phyloP scores from a whole-genome alignment of 92 coral and sea anemone genomes.

The Phymanthus crucifer region DNA sequence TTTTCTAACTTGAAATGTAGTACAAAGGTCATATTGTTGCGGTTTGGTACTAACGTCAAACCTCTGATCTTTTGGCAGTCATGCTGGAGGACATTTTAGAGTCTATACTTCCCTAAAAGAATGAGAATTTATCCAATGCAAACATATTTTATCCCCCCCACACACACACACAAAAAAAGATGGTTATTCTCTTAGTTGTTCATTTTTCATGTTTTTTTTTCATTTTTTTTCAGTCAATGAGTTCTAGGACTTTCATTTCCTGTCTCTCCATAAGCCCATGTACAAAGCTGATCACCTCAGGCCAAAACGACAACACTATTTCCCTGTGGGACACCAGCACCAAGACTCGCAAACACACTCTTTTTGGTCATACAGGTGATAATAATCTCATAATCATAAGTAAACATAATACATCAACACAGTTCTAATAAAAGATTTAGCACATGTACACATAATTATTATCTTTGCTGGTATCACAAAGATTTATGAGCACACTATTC shows the following conservation, averaged over 20 bases:
- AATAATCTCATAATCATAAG: background rate
- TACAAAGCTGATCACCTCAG: conserved; percentile 77
- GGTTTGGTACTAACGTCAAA: too few relatives aligned
- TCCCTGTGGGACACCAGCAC: conserved; percentile 83
- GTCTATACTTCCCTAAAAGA: too few relatives aligned
- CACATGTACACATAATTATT: too few relatives aligned
- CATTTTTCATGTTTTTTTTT: background rate
- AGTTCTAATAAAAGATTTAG: too few relatives aligned
- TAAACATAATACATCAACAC: background rate
- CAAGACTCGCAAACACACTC: conserved; percentile 60
- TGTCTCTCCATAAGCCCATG: conserved; percentile 91
- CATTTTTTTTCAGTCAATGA: conserved; percentile 69
- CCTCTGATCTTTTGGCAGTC: too few relatives aligned
- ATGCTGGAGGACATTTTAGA: too few relatives aligned
- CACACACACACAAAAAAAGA: too few relatives aligned
- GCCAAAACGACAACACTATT: conserved; percentile 84
- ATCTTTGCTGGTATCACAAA: too few relatives aligned
- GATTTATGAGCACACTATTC: too few relatives aligned
- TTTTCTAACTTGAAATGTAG: background rate
- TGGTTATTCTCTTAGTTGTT: background rate
- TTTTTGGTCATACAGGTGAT: conserved; percentile 93
- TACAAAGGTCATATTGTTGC: too few relatives aligned
- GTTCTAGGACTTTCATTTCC: conserved; percentile 70
- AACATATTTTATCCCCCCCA: too few relatives aligned
- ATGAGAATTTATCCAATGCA: too few relatives aligned